Conservation (phyloP, 2,888 invertebrate genomes). For the Noctua fimbriata region DNA sequence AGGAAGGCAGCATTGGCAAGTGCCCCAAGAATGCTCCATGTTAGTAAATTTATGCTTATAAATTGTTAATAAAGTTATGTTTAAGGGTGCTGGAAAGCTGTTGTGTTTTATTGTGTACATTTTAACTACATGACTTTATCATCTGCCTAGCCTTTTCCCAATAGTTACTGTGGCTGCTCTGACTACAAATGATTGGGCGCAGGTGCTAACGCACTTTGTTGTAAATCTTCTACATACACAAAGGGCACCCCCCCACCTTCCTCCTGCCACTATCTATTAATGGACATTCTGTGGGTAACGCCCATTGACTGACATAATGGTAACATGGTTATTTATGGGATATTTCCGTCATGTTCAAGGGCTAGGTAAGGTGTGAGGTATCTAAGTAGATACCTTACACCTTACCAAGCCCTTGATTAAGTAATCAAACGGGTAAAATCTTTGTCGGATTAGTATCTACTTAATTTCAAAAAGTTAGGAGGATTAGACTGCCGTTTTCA, state of each 20-base stretch:
- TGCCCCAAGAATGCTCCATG: constrained; percentile 67
- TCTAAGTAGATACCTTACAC: neutral
- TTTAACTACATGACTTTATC: neutral
- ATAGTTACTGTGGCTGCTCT: neutral
- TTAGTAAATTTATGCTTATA: constrained; percentile 51
- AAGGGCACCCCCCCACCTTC: neutral
- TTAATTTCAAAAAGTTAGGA: neutral
- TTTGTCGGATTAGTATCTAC: neutral
- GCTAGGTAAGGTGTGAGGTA: neutral
- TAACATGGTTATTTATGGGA: constrained; percentile 1
- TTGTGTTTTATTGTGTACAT: constrained; percentile 21
- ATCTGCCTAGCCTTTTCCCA: no score
- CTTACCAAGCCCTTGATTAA: no score
- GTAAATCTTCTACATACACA: constrained; percentile 9
- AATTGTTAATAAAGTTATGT: constrained; percentile 58
- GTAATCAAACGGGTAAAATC: neutral
- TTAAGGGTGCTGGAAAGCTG: constrained; percentile 50
- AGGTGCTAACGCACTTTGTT: neutral
- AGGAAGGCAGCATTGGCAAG: constrained; percentile 75
- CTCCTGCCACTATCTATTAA: constrained; percentile 5
- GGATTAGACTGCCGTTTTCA: neutral
- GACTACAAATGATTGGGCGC: constrained; percentile 1
- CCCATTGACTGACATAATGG: constrained; percentile 13
- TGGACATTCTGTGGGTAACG: neutral
- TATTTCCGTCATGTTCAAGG: neutral